Evolutionary conservation across 2,797 vertebrate species (phyloP).

Genomic region (Helicolenus hilgendorfi): DNA sequence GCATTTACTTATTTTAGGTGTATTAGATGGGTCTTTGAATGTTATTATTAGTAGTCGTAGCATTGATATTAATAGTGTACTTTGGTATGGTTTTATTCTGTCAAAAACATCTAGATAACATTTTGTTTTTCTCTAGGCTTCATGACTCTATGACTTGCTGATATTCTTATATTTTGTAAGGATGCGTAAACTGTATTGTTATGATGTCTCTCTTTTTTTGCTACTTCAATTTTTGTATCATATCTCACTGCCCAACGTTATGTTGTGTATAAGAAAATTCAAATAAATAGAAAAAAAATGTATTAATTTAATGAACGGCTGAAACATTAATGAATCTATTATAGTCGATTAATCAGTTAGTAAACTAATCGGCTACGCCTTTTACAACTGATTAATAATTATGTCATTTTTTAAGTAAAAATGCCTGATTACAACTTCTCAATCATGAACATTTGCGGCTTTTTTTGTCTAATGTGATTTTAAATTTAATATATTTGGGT

Average conservation of each 20-base stretch:
- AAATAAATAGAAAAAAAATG: not conserved
- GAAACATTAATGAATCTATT: not conserved
- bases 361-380: not conserved
- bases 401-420: not conserved
- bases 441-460: not conserved
- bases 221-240: not conserved
- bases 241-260: not conserved
- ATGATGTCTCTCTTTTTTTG: not conserved
- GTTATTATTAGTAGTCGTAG: not conserved
- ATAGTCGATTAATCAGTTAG: not conserved
- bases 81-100: not conserved
- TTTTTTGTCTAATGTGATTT: not conserved
- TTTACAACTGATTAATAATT: not conserved
- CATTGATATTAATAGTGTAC: not conserved
- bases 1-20: not conserved
- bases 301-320: not conserved
- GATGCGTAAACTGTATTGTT: not conserved
- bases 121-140: not conserved
- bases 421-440: not conserved
- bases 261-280: not conserved
- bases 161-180: not conserved
- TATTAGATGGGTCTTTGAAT: not conserved
- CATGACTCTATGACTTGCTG: not conserved
- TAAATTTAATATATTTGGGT: not conserved
- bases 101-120: not conserved